Conservation (phyloP, 2,888 invertebrate genomes). For the Scaptomyza parva region DNA sequence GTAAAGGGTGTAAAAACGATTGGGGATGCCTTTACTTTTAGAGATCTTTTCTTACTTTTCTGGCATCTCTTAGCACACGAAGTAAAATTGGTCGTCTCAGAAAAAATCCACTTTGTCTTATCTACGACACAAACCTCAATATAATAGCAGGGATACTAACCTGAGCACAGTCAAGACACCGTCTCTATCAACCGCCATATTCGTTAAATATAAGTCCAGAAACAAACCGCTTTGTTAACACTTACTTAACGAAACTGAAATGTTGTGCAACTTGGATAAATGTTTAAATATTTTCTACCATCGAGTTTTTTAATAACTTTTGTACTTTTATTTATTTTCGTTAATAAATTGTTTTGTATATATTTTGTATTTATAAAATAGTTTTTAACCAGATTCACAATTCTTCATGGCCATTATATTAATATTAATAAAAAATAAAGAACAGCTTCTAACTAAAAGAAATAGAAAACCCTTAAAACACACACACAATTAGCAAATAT, state of each 20-base stretch:
- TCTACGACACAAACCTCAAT: too few relatives aligned
- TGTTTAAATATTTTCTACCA: not conserved
- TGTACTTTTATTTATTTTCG: conserved; percentile 36
- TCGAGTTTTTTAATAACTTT: conserved; percentile 15
- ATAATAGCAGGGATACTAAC: too few relatives aligned
- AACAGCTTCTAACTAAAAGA: conserved; percentile 21
- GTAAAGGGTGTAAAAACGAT: too few relatives aligned
- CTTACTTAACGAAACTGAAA: not conserved
- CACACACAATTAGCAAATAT: not conserved
- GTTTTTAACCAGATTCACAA: conserved; percentile 37
- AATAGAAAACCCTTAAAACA: not conserved
- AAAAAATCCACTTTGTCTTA: too few relatives aligned
- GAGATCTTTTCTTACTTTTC: too few relatives aligned
- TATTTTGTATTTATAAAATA: conserved; percentile 26
- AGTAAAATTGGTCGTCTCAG: too few relatives aligned
- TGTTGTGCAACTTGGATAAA: not conserved
- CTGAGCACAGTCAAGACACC: too few relatives aligned
- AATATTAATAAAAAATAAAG: conserved; percentile 13
- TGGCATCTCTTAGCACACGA: too few relatives aligned
- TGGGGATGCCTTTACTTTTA: too few relatives aligned
- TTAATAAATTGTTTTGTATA: conserved; percentile 13
- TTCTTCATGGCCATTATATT: conserved; percentile 39
- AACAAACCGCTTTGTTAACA: not conserved
- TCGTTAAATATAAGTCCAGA: too few relatives aligned
- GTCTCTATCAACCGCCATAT: too few relatives aligned